A percentile compares a stretch with the other conserved stretches of the same genome.
Conservation (phyloP, 2,888 invertebrate species). For the Scaptomyza caliginosa region DNA sequence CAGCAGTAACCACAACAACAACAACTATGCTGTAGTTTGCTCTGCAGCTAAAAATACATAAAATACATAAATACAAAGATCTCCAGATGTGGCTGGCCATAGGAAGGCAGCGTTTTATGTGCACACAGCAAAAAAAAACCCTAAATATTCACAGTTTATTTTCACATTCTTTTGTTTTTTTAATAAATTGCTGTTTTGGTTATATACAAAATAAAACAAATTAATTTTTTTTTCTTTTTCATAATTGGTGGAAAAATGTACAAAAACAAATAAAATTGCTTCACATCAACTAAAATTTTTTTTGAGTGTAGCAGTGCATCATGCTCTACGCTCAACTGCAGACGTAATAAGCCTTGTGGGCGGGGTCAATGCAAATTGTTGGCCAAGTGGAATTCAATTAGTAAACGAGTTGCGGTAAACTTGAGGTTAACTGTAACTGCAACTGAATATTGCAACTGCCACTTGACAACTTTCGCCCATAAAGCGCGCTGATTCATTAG, state of each 20-base stretch:
- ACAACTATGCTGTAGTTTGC: conserved; percentile 21
- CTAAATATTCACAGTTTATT: background rate
- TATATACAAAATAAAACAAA: too few species aligned
- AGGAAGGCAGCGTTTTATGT: background rate
- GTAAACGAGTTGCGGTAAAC: conserved; percentile 18
- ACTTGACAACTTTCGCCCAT: conserved; percentile 62
- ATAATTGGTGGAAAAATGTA: too few species aligned
- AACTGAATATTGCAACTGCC: conserved; percentile 1
- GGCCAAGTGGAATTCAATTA: conserved; percentile 58
- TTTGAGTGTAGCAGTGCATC: background rate
- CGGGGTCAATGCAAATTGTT: conserved; percentile 50
- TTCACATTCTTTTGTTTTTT: too few species aligned
- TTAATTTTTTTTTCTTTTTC: too few species aligned
- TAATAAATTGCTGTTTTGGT: too few species aligned
- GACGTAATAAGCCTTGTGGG: conserved; percentile 45
- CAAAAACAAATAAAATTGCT: too few species aligned
- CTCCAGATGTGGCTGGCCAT: conserved; percentile 31
- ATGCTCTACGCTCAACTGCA: conserved; percentile 33
- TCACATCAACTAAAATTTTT: background rate
- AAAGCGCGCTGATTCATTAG: conserved; percentile 56
- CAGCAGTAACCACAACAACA: conserved; percentile 27
- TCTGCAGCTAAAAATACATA: conserved; percentile 62
- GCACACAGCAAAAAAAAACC: conserved; percentile 3
- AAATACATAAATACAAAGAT: conserved; percentile 39
- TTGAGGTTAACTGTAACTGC: conserved; percentile 18